Evolutionary conservation across 2,797 vertebrate species (phyloP), one percentile per base, ranked within the genome.

Genomic region (Saxicola maurus): DNA sequence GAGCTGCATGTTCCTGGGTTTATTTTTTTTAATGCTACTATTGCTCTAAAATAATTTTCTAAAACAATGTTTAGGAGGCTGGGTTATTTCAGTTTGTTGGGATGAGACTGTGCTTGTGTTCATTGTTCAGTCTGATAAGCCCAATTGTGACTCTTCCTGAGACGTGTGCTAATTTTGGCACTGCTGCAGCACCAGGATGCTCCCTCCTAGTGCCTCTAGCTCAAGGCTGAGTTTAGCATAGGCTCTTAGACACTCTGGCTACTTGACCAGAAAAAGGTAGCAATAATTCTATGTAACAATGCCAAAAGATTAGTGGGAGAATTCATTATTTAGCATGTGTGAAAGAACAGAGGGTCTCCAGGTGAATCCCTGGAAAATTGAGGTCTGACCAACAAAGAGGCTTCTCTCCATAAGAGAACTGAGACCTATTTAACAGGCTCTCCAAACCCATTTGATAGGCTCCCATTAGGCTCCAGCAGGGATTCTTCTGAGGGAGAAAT

Each of bases 1-100:
- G 49, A 62, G 6, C 17, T 48, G 37, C 0, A 0, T 9, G 6
- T 31, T 56, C 38, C 51, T 33, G 17, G 3, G 7, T 17, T 9
- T 9, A 13, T 25, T 55, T n/a, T n/a, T 43, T 52, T 62, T 57
- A 4, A 40, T 20, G 5, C 20, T 48, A 2, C 13, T 48, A 4
- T 11, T 45, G 10, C 6, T 55, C 33, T 43, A 18, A 55, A 51
- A 45, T 10, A 4, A 3, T 31, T 31, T 65, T 25, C 48, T 59
- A 30, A 28, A 49, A 49, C 19, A 30, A 19, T 19, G 35, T 82
- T 48, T 37, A 33, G 14, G 40, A 43, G 28, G 3, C 15, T 77
- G 49, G 7, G 5, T 40, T 86, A 7, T 62, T 49, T 57, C 8
- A 19, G 23, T 27, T 57, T 8, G 6, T 21, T 37, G 21, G 13